These are phyloP conservation scores for Sicus ferrugineus DNA, from an alignment of 2,888 invertebrate genomes.

Conservation along the genomic window DNA sequence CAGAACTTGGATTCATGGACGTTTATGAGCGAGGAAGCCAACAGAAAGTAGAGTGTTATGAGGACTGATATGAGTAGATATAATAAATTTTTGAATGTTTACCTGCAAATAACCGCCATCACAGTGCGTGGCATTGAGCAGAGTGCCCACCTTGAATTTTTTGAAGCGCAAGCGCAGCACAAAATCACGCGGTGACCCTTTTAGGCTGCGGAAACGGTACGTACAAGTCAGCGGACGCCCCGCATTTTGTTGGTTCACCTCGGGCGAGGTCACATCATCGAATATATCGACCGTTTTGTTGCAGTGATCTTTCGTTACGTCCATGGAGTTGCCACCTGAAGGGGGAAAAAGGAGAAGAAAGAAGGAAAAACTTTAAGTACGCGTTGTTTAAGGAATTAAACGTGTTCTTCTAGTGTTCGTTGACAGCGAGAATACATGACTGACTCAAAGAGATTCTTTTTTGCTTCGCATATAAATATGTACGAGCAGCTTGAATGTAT, in stretches of 20 bases:
- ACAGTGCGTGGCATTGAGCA: constrained; percentile 87
- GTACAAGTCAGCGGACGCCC: constrained; percentile 88
- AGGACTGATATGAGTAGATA: too few species aligned
- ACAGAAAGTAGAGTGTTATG: too few species aligned
- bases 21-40: too few species aligned
- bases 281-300: constrained; percentile 94
- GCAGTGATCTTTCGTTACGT: constrained; percentile 78
- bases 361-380: neutral
- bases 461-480: neutral
- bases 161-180: constrained; percentile 88
- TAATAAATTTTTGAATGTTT: constrained; percentile 37
- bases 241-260: constrained; percentile 81
- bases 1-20: too few species aligned
- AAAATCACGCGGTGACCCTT: constrained; percentile 89
- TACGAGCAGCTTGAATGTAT: neutral
- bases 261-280: constrained; percentile 89
- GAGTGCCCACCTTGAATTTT: constrained; percentile 89
- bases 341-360: constrained; percentile 14
- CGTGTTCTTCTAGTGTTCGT: neutral
- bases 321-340: constrained; percentile 55
- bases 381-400: neutral
- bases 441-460: neutral
- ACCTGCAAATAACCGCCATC: constrained; percentile 91
- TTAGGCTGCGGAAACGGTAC: constrained; percentile 88
- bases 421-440: neutral